phyloP scores from a whole-genome alignment of 2,113 vertebrate genomes.

The Aleadryas rufinucha region DNA sequence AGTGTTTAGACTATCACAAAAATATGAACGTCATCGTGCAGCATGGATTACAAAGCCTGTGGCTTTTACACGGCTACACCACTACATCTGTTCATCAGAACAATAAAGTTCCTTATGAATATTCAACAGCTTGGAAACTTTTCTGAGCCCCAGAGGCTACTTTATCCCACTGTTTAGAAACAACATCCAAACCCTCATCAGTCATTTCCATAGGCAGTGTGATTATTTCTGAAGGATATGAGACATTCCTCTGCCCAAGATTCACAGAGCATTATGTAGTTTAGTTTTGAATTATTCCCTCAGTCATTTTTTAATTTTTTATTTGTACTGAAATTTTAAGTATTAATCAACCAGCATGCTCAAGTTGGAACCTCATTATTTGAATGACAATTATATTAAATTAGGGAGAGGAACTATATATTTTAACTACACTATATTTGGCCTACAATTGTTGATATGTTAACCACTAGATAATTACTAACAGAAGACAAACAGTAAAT shows the following conservation, averaged over 20 bases:
- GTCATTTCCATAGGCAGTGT: background rate
- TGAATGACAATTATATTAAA: background rate
- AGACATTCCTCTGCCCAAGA: background rate
- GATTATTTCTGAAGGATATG: background rate
- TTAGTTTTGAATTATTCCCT: background rate
- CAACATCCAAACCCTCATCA: background rate
- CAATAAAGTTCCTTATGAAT: background rate
- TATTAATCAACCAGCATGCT: background rate
- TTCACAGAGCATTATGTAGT: background rate
- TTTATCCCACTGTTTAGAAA: background rate
- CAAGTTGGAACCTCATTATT: background rate
- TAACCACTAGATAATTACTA: background rate
- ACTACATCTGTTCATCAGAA: background rate
- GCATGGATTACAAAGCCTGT: background rate
- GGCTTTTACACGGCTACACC: background rate
- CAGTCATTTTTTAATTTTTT: background rate
- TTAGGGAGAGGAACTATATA: background rate
- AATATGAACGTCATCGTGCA: accelerated
- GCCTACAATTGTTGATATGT: background rate
- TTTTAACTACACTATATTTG: background rate
- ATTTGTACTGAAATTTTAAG: background rate
- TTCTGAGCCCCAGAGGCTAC: background rate
- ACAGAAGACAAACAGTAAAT: background rate
- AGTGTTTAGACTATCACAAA: background rate
- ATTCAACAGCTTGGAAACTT: background rate